phyloP scores from a whole-genome alignment of 2,888 invertebrate species.

The Acleris cristana region DNA sequence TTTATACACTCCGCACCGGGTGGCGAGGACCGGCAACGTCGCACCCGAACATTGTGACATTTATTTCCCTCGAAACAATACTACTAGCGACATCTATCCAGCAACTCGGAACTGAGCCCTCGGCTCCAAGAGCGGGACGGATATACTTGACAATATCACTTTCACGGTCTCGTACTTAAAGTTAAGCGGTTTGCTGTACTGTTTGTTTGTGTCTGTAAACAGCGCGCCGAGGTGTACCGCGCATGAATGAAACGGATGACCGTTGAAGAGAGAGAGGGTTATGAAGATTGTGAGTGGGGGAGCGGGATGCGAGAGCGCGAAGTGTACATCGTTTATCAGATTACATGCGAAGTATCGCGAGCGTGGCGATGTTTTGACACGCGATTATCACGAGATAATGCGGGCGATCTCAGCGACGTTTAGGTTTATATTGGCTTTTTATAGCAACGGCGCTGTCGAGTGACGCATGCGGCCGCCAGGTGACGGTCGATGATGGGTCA shows the following conservation, averaged over 20 bases:
- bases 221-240: constrained; percentile 81
- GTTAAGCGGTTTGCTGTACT: constrained; percentile 84
- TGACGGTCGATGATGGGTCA: constrained; percentile 52
- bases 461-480: constrained; percentile 61
- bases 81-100: constrained; percentile 77
- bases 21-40: constrained; percentile 83
- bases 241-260: constrained; percentile 84
- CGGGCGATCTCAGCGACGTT: constrained; percentile 80
- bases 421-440: constrained; percentile 83
- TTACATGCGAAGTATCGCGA: constrained; percentile 85
- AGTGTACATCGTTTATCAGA: constrained; percentile 85
- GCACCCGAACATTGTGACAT: constrained; percentile 80
- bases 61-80: constrained; percentile 67
- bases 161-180: constrained; percentile 83
- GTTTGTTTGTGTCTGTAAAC: constrained; percentile 85
- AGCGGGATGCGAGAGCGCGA: constrained; percentile 72
- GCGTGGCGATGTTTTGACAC: constrained; percentile 85
- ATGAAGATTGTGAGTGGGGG: constrained; percentile 56
- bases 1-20: constrained; percentile 75
- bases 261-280: constrained; percentile 63
- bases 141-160: constrained; percentile 81
- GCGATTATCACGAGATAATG: constrained; percentile 85
- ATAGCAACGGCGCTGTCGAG: constrained; percentile 62
- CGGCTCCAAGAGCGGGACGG: constrained; percentile 76
- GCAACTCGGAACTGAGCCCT: constrained; percentile 55